A percentile compares a stretch with the other conserved stretches of the same genome.
Conservation (phyloP, 2,888 invertebrate genomes). For the Thyatira batis region DNA sequence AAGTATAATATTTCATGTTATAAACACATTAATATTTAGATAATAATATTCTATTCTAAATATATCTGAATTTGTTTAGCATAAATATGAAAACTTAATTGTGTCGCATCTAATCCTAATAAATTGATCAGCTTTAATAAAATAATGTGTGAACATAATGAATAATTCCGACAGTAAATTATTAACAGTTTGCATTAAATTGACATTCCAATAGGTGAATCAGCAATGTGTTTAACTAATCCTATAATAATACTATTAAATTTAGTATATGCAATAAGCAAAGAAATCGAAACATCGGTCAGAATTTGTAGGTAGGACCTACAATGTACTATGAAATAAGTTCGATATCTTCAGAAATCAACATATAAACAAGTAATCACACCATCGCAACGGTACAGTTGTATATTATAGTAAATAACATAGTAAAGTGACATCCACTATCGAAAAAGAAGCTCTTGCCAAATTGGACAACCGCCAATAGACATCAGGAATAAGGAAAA, state of each 20-base stretch:
- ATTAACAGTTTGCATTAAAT: not conserved
- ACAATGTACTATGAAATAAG: no score
- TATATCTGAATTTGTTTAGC: not conserved
- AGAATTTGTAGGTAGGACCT: no score
- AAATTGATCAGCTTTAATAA: not conserved
- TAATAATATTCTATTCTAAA: no score
- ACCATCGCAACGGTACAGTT: not conserved
- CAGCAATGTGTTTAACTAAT: no score
- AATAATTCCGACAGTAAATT: not conserved
- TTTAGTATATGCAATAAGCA: no score
- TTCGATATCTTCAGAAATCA: not conserved
- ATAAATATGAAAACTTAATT: not conserved
- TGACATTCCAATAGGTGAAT: not conserved
- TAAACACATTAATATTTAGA: not conserved
- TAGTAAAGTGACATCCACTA: not conserved
- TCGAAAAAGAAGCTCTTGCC: conserved; percentile 32
- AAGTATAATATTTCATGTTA: not conserved
- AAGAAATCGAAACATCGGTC: no score
- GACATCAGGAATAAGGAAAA: conserved; percentile 40
- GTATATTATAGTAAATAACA: not conserved
- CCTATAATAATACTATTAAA: no score
- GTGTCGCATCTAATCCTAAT: not conserved
- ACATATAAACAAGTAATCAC: not conserved
- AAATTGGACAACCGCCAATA: conserved; percentile 63
- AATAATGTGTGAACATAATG: not conserved